Percentiles rank a stretch among this genome's conserved stretches.
phyloP scores from a whole-genome alignment of 2,888 invertebrate species.

The Pyrgus malvae region DNA sequence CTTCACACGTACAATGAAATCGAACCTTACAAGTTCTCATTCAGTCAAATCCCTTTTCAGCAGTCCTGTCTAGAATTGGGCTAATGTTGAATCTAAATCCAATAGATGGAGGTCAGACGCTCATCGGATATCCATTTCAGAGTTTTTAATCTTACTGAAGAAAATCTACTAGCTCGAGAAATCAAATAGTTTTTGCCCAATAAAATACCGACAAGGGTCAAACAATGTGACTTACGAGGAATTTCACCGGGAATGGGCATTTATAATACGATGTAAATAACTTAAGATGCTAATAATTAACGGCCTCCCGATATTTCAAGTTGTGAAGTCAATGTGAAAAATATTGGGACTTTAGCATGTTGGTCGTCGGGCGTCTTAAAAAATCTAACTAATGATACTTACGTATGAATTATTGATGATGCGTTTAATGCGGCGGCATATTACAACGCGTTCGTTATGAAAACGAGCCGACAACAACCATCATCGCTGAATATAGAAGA shows the following conservation, averaged over 20 bases:
- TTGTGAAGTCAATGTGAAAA: constrained; percentile 27
- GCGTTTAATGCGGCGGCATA: constrained; percentile 55
- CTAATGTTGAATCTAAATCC: too few relatives aligned
- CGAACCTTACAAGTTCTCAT: too few relatives aligned
- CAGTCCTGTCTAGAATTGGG: too few relatives aligned
- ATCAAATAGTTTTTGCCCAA: too few relatives aligned
- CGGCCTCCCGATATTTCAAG: constrained; percentile 22
- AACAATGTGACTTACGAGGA: background rate
- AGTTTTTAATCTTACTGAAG: too few relatives aligned
- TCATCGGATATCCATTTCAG: too few relatives aligned
- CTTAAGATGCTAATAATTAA: constrained; percentile 23
- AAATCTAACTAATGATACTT: constrained; percentile 49
- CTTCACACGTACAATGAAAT: too few relatives aligned
- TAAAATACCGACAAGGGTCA: background rate
- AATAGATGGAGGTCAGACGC: too few relatives aligned
- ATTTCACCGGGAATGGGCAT: background rate
- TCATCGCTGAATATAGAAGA: constrained; percentile 56
- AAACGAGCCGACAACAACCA: constrained; percentile 54
- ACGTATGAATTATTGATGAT: constrained; percentile 61
- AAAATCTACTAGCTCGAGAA: too few relatives aligned
- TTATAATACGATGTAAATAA: constrained; percentile 18
- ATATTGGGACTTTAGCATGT: constrained; percentile 25
- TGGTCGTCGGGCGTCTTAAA: constrained; percentile 24
- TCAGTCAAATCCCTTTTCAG: too few relatives aligned
- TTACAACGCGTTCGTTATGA: constrained; percentile 54